Evolutionary conservation across 1,140 invertebrate genomes (phyloP).

Genomic region (Choristoneura fumiferana): DNA sequence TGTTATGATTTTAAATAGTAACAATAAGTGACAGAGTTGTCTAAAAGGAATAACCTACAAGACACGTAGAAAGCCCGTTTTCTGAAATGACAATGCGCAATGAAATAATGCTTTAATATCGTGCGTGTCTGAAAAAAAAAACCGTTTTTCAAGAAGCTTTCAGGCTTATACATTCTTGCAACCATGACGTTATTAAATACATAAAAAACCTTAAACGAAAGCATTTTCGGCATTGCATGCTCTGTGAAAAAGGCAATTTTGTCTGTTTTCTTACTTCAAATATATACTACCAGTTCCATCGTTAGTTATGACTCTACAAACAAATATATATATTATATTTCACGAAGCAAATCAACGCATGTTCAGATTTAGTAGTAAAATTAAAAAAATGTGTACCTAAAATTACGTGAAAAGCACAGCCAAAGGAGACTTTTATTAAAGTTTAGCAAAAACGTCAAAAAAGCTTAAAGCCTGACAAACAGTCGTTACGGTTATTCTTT

Average conservation of each 20-base stretch:
- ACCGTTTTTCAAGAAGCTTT: conserved; percentile 1
- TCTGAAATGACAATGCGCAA: conserved; percentile 10
- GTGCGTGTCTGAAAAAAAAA: conserved; percentile 6
- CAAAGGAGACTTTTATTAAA: conserved; percentile 35
- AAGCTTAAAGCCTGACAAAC: conserved; percentile 37
- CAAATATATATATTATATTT: too few species aligned
- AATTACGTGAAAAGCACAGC: conserved; percentile 14
- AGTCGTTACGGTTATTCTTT: too few species aligned
- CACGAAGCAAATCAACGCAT: not conserved
- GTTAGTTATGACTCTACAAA: too few species aligned
- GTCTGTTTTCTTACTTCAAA: not conserved
- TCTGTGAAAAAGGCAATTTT: not conserved
- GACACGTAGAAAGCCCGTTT: not conserved
- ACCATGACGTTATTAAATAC: conserved; percentile 17
- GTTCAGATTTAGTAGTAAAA: not conserved
- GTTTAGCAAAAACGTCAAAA: conserved; percentile 29
- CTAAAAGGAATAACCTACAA: not conserved
- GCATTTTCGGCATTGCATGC: not conserved
- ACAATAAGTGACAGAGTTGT: too few species aligned
- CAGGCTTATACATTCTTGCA: conserved; percentile 15
- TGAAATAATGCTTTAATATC: conserved; percentile 14
- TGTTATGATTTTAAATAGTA: too few species aligned
- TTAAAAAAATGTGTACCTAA: not conserved
- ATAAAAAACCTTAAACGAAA: conserved; percentile 17
- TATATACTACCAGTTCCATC: not conserved